Conservation (phyloP, 2,888 invertebrate species). For the Sturmia bella region DNA sequence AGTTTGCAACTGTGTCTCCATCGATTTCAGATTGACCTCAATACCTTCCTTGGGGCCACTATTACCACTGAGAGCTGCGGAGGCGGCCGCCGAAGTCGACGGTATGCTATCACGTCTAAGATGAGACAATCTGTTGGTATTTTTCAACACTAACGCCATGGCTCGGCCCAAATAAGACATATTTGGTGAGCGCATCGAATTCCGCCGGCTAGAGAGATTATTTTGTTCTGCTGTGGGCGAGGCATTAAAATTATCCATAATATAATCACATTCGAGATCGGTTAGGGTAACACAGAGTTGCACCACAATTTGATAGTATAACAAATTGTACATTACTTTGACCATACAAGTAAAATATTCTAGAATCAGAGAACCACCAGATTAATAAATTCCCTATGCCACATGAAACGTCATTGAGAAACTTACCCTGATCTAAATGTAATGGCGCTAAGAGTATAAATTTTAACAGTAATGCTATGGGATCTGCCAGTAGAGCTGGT, state of each 20-base stretch:
- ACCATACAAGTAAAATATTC: conserved; percentile 95
- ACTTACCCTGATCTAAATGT: conserved; percentile 92
- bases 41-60: conserved; percentile 54
- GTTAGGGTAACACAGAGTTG: conserved; percentile 88
- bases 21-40: conserved; percentile 79
- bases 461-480: conserved; percentile 92
- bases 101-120: conserved; percentile 79
- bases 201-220: conserved; percentile 69
- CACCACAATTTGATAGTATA: conserved; percentile 93
- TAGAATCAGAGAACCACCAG: conserved; percentile 81
- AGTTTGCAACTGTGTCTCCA: conserved; percentile 86
- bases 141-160: conserved; percentile 80
- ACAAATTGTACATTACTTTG: conserved; percentile 92
- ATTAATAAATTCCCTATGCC: background rate
- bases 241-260: conserved; percentile 78
- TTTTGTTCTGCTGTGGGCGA: conserved; percentile 60
- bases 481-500: conserved; percentile 93
- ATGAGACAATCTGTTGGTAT: conserved; percentile 78
- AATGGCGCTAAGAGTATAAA: conserved; percentile 92
- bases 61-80: conserved; percentile 58
- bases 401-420: background rate
- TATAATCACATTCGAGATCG: conserved; percentile 85
- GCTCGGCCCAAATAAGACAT: conserved; percentile 78
- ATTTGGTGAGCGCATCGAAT: conserved; percentile 64
- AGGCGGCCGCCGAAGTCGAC: conserved; percentile 73